Base-by-base conservation (phyloP, 2,888 invertebrate species). In the Andrena praecox region DNA sequence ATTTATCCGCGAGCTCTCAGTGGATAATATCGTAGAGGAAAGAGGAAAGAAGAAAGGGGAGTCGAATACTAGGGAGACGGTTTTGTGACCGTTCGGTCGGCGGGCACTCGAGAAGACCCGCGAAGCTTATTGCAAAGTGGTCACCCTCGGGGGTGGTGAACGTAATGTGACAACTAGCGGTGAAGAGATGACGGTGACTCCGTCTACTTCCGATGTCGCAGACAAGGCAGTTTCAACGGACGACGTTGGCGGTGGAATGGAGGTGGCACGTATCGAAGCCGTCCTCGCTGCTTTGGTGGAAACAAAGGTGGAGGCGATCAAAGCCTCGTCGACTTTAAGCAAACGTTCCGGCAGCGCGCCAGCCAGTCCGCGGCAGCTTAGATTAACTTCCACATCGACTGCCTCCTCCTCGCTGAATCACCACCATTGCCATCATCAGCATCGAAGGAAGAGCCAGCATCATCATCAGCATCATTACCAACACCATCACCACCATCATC, bases 191-290 rank as follows among this genome's bases (percentile, higher is more conserved):
- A 93, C 93, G 92, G 93, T 93, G 76, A 93, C 93, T 91, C 93
- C 93, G 90, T 90, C 93, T 94, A 92, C 91, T 82, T 90, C 91
- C 87, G 94, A 94, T 90, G 94, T 94, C 94, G 96, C 96, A 93
- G 96, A 96, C 95, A 96, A 96, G 94, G 96, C 96, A 90, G 96
- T 96, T 89, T 96, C 96, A 92, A 96, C 96, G 90, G 96, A 96
- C 94, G 91, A 91, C 67, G 92, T 92, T 82, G 91, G 92, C 74
- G 90, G 90, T 71, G 93, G 93, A 83, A 91, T 94, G 90, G 95
- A 95, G 91, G 96, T 96, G 92, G 95, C 96, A 85, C 95, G 96
- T 89, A 95, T 96, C 91, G 96, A 97, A 94, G 96, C 96, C 68
- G 96, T 97, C 86, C 95, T 97, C 89, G 96, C 96, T 74, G 96